Evolutionary conservation across 2,797 vertebrate species (phyloP).

Genomic region (Aselliscus stoliczkanus): DNA sequence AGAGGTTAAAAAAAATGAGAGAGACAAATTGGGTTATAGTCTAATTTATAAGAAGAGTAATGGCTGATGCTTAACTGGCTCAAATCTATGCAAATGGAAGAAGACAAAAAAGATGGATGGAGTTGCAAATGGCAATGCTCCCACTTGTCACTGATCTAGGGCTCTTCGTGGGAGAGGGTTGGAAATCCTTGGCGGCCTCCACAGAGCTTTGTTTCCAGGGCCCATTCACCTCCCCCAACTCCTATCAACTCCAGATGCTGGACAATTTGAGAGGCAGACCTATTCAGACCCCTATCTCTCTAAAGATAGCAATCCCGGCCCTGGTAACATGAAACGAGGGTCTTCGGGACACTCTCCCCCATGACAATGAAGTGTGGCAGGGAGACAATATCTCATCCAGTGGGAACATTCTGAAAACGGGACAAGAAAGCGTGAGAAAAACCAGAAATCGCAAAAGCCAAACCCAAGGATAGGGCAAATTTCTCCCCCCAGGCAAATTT

Average conservation of each 20-base stretch:
- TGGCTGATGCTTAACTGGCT: constrained; percentile 63
- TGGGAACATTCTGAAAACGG: constrained; percentile 35
- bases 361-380: background rate
- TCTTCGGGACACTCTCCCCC: background rate
- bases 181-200: background rate
- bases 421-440: constrained; percentile 35
- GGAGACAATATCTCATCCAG: background rate
- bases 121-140: constrained; percentile 25
- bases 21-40: constrained; percentile 24
- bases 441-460: background rate
- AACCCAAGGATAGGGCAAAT: background rate
- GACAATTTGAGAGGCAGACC: constrained; percentile 34
- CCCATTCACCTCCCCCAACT: background rate
- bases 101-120: constrained; percentile 52
- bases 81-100: constrained; percentile 68
- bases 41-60: constrained; percentile 42
- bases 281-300: constrained; percentile 60
- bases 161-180: constrained; percentile 24
- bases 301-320: constrained; percentile 37
- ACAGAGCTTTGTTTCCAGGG: constrained; percentile 35
- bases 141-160: constrained; percentile 24
- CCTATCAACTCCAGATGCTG: constrained; percentile 32
- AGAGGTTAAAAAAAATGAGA: background rate
- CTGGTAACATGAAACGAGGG: constrained; percentile 44
- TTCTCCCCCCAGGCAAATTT: background rate